A percentile compares a stretch with the other conserved stretches of the same genome.
Evolutionary conservation across 2,888 invertebrate genomes (phyloP).

Genomic region (Diarsia rubi): DNA sequence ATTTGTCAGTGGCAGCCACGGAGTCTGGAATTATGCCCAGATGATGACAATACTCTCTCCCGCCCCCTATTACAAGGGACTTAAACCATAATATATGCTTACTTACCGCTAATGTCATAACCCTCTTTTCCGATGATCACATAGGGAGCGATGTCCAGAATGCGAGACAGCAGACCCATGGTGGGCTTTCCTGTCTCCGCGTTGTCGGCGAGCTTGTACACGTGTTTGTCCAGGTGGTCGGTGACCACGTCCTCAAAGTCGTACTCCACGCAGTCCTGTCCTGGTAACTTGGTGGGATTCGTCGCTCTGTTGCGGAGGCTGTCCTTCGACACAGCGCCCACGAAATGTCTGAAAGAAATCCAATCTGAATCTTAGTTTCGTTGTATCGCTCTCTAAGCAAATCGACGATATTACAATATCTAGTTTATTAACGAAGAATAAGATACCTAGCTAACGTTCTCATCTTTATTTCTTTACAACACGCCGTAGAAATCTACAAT

Average conservation of each 20-base stretch:
- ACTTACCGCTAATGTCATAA: constrained; percentile 43
- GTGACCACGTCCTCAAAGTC: constrained; percentile 73
- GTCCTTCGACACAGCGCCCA: constrained; percentile 79
- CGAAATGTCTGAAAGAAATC: constrained; percentile 58
- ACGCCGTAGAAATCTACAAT: neutral
- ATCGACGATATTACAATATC: neutral
- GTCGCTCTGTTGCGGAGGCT: constrained; percentile 86
- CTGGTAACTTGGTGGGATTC: constrained; percentile 67
- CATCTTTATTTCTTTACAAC: neutral
- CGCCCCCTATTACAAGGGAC: too few species aligned
- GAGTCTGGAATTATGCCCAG: too few species aligned
- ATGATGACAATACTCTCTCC: too few species aligned
- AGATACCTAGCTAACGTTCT: neutral
- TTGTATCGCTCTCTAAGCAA: too few species aligned
- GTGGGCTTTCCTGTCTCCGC: constrained; percentile 79
- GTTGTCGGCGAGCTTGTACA: constrained; percentile 87
- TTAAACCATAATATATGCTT: neutral
- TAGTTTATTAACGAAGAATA: neutral
- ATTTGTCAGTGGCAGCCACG: too few species aligned
- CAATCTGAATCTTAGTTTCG: neutral
- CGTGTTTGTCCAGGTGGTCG: constrained; percentile 92
- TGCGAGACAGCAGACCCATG: constrained; percentile 93
- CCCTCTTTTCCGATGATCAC: constrained; percentile 90
- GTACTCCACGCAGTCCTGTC: constrained; percentile 87
- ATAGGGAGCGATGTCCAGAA: constrained; percentile 94